Percentiles rank a stretch among this genome's conserved stretches.
These are phyloP conservation scores for Lasioglossum lativentre DNA, from an alignment of 2,888 invertebrate species.

Conservation along the genomic window DNA sequence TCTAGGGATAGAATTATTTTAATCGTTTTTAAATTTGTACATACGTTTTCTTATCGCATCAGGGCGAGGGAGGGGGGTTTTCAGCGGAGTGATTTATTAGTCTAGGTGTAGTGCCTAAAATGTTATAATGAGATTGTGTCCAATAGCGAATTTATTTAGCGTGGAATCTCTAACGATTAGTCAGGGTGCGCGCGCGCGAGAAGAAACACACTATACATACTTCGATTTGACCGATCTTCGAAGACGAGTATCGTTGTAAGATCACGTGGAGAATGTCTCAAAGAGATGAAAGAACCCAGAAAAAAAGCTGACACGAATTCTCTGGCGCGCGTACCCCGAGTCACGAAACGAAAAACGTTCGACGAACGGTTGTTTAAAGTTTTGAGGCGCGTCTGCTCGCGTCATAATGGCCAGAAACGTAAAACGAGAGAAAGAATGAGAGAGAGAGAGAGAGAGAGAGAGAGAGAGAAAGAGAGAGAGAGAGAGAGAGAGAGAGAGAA, in stretches of 20 bases:
- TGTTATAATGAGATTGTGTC: constrained; percentile 74
- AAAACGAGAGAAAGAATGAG: neutral
- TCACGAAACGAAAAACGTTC: constrained; percentile 16
- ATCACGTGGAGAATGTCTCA: neutral
- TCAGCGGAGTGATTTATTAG: constrained; percentile 73
- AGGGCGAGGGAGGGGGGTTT: constrained; percentile 31
- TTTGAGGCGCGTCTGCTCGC: constrained; percentile 31
- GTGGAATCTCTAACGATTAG: constrained; percentile 59
- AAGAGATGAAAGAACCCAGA: neutral
- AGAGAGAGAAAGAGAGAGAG: neutral
- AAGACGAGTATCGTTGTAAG: neutral
- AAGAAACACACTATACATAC: neutral
- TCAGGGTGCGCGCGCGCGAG: constrained; percentile 10
- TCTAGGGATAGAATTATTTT: constrained; percentile 57
- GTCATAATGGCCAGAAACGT: constrained; percentile 53
- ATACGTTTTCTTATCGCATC: constrained; percentile 73
- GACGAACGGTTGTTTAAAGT: constrained; percentile 36
- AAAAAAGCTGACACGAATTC: neutral
- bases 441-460: neutral
- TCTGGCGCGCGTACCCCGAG: neutral
- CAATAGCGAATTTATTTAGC: constrained; percentile 66
- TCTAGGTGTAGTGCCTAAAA: constrained; percentile 82
- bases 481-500: neutral
- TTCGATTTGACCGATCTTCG: neutral
- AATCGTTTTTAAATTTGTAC: constrained; percentile 71